phyloP scores from a whole-genome alignment of 2,888 invertebrate genomes.

The Oscheius sp. region DNA sequence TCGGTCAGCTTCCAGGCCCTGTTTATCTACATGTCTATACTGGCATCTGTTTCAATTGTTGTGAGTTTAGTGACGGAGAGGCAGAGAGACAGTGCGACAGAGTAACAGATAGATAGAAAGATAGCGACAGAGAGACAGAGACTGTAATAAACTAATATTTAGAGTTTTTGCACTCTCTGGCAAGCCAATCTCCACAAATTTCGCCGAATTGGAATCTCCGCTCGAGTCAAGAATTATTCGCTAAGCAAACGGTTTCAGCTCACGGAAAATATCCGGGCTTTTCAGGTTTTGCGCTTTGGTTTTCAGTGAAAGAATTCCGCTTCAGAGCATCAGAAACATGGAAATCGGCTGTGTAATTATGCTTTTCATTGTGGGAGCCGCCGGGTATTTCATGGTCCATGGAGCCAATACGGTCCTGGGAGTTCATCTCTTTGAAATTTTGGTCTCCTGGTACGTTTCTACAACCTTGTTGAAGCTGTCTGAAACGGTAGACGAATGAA shows the following conservation, averaged over 20 bases:
- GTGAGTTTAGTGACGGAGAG: not conserved
- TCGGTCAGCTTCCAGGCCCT: slow-evolving; percentile 10
- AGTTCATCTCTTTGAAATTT: slow-evolving; percentile 5
- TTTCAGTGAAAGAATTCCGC: not conserved
- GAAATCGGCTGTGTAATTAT: slow-evolving; percentile 9
- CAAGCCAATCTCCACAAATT: slow-evolving; percentile 10
- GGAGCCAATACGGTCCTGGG: not conserved
- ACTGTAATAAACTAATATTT: no score
- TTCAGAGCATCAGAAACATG: slow-evolving; percentile 15
- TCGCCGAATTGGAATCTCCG: slow-evolving; percentile 11
- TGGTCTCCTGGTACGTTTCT: not conserved
- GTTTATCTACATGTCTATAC: slow-evolving; percentile 9
- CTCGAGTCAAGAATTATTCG: slow-evolving; percentile 16
- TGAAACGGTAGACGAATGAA: no score
- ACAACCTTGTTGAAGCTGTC: not conserved
- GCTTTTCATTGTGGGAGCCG: slow-evolving; percentile 20
- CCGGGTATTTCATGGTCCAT: slow-evolving; percentile 4
- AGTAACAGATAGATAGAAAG: no score
- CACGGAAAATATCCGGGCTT: slow-evolving; percentile 15
- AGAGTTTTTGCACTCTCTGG: slow-evolving; percentile 8
- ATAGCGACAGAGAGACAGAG: no score
- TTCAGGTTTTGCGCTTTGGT: not conserved
- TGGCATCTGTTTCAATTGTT: slow-evolving; percentile 6
- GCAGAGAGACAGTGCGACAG: not conserved
- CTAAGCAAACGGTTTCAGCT: slow-evolving; percentile 24